Evolutionary conservation across 2,797 vertebrate genomes (phyloP), one percentile per base, ranked within the genome.

Genomic region (Lepus townsendii): DNA sequence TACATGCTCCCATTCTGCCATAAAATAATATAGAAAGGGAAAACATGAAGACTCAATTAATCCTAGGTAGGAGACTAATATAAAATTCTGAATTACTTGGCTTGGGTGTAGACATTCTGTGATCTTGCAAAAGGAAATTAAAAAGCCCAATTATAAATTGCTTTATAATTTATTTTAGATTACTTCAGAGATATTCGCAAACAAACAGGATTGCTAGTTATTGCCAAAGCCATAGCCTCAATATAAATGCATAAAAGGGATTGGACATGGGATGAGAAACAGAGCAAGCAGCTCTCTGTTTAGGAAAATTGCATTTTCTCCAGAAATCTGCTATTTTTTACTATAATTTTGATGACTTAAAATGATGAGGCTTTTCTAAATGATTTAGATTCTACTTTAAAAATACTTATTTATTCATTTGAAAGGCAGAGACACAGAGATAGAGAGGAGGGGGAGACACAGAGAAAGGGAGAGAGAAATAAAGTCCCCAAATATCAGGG

Each of bases 71-170:
- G 69, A 88, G 35, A 88, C 19, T 63, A 82, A 76, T 52, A 10
- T 22, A 20, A 87, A 84, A 19, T 60, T 69, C 52, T 86, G 66
- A 80, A 68, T 86, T 96, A 84, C 75, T 95, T 92, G 54, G 4
- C n/a, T 93, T 66, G 3, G 0, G 5, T 30, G 26, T 52, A 92
- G n/a, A 80, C 3, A 79, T 35, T 77, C 16, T 82, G 7, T 75
- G 17, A 83, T 83, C 4, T 93, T 79, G 65, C 79, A 47, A 66
- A 50, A 35, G 3, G 68, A 7, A 38, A 47, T 47, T 50, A 6
- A 62, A 32, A 77, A 72, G 7, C n/a, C 4, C 14, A 63, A 57
- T 57, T 57, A 57, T 57, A 57, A 47, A 54, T 62, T 62, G 10
- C 5, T 79, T 75, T 63, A 78, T 1, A 11, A 35, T 65, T 82